Evolutionary conservation across 2,888 invertebrate genomes (phyloP).

Genomic region (Muschampia plurimacula): DNA sequence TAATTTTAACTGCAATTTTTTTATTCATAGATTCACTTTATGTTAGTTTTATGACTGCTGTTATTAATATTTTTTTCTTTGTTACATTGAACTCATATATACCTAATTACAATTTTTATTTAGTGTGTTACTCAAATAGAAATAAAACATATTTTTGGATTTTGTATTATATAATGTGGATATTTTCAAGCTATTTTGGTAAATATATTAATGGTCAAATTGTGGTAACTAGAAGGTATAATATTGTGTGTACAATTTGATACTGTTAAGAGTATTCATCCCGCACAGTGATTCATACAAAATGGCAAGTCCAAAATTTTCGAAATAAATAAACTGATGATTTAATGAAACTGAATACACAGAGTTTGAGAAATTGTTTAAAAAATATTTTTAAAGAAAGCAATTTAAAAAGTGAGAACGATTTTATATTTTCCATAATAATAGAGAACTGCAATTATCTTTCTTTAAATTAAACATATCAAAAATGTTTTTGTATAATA

Average conservation of each 20-base stretch:
- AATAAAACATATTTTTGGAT: slow-evolving; percentile 51
- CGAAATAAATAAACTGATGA: too few relatives aligned
- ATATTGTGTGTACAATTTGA: background rate
- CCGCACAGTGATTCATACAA: too few relatives aligned
- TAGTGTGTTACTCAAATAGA: background rate
- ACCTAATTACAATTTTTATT: background rate
- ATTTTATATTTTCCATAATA: too few relatives aligned
- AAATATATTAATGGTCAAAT: slow-evolving; percentile 4
- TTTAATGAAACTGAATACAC: too few relatives aligned
- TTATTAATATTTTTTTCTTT: background rate
- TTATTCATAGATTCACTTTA: background rate
- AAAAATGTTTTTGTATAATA: too few relatives aligned
- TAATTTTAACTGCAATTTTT: background rate
- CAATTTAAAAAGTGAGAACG: too few relatives aligned
- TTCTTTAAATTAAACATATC: too few relatives aligned
- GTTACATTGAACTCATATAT: background rate
- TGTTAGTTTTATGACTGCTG: too few relatives aligned
- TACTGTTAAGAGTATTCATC: background rate
- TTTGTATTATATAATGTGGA: slow-evolving; percentile 34
- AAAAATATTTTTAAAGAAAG: too few relatives aligned
- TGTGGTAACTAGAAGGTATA: background rate
- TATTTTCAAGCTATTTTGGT: slow-evolving; percentile 17
- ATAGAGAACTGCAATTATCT: too few relatives aligned
- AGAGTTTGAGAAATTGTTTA: too few relatives aligned
- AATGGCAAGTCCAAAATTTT: too few relatives aligned